A percentile compares a stretch with the other conserved stretches of the same genome.
Conservation (phyloP, 2,797 vertebrate species). For the Ptychadena robeensis region DNA sequence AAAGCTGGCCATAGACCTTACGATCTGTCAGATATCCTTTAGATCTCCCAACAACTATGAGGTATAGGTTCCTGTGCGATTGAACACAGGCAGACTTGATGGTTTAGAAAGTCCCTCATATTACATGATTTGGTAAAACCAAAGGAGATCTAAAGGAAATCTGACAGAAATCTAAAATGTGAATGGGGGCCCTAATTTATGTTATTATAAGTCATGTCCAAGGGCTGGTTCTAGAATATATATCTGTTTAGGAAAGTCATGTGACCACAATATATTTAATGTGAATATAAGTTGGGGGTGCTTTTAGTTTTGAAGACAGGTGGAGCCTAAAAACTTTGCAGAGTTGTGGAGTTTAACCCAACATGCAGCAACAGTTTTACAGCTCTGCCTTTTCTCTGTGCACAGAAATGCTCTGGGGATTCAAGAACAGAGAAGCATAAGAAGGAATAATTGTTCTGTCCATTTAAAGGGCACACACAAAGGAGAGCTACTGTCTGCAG, state of each 20-base stretch:
- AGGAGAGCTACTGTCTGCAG: background rate
- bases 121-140: too few species aligned
- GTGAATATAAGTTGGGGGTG: too few species aligned
- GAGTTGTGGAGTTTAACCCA: background rate
- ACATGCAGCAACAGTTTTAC: background rate
- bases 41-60: too few species aligned
- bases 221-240: background rate
- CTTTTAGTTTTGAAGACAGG: background rate
- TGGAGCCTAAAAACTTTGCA: background rate
- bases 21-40: too few species aligned
- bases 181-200: too few species aligned
- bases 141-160: too few species aligned
- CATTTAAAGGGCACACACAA: constrained; percentile 4
- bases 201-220: too few species aligned
- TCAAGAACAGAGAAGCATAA: background rate
- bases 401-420: background rate
- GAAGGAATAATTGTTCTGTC: constrained; percentile 2
- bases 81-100: too few species aligned
- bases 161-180: too few species aligned
- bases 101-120: too few species aligned
- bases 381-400: background rate
- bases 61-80: too few species aligned
- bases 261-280: background rate
- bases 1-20: too few species aligned
- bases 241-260: background rate